Evolutionary conservation across 2,113 vertebrate species (phyloP).

Genomic region (Scytalopus superciliaris): DNA sequence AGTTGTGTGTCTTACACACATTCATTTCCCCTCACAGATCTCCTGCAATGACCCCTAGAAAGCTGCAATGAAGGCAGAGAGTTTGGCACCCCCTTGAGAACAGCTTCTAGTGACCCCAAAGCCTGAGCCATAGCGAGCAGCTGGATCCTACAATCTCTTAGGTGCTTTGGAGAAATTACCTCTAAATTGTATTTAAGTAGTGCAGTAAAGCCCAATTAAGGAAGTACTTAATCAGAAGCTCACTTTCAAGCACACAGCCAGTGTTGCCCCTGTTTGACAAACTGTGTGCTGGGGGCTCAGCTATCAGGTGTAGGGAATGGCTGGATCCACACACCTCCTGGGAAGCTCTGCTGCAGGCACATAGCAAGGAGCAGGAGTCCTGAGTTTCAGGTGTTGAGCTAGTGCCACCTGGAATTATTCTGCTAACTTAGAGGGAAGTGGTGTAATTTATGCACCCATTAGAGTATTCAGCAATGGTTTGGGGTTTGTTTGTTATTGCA

Average conservation of each 20-base stretch:
- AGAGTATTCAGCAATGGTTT: not conserved
- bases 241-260: not conserved
- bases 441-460: not conserved
- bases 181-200: not conserved
- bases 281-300: not conserved
- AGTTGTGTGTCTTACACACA: not conserved
- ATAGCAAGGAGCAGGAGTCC: not conserved
- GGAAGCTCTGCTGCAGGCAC: not conserved
- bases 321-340: not conserved
- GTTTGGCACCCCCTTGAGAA: not conserved
- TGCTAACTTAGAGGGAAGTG: not conserved
- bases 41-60: not conserved
- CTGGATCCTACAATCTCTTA: not conserved
- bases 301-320: not conserved
- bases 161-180: not conserved
- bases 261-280: not conserved
- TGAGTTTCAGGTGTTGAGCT: not conserved
- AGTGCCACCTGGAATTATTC: not conserved
- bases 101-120: not conserved
- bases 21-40: not conserved
- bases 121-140: rapidly evolving
- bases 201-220: not conserved
- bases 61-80: not conserved
- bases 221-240: not conserved
- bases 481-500: not conserved